Evolutionary conservation across 2,797 vertebrate species (phyloP).

Genomic region (Hydrolagus colliei): DNA sequence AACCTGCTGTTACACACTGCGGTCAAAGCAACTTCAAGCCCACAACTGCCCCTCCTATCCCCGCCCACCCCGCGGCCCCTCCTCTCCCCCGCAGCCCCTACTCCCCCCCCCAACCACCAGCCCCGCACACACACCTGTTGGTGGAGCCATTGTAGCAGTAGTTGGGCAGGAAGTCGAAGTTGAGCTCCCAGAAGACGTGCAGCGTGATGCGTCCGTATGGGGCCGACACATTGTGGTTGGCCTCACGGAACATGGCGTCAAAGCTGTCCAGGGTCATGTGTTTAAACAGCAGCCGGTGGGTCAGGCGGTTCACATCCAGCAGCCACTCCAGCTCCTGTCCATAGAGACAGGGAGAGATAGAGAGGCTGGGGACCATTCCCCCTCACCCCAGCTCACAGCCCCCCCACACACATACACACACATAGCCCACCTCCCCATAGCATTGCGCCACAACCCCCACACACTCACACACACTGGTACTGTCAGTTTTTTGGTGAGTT

Average conservation of each 20-base stretch:
- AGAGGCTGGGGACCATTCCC: not conserved
- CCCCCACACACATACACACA: not conserved
- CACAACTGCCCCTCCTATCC: not conserved
- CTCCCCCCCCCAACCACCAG: not conserved
- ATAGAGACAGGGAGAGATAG: conserved; percentile 1
- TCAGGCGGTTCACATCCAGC: conserved; percentile 78
- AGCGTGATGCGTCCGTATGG: conserved; percentile 82
- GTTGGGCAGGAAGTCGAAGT: conserved; percentile 84
- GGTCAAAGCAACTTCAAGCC: too few relatives aligned
- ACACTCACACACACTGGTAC: not conserved
- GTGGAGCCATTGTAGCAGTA: conserved; percentile 87
- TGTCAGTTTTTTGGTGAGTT: too few relatives aligned
- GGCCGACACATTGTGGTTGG: conserved; percentile 80
- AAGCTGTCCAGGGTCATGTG: conserved; percentile 85
- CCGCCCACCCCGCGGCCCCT: too few relatives aligned
- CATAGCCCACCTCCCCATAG: too few relatives aligned
- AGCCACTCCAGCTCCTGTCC: conserved; percentile 79
- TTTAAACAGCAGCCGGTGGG: conserved; percentile 77
- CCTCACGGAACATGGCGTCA: conserved; percentile 83
- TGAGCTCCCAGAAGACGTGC: conserved; percentile 85
- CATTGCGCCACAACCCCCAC: too few relatives aligned
- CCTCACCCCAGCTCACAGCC: not conserved
- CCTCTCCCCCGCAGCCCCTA: too few relatives aligned
- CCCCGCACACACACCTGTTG: conserved; percentile 63
- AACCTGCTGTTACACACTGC: too few relatives aligned